Conservation (phyloP, 2,888 invertebrate species). For the Heteromyza rotundicornis region DNA sequence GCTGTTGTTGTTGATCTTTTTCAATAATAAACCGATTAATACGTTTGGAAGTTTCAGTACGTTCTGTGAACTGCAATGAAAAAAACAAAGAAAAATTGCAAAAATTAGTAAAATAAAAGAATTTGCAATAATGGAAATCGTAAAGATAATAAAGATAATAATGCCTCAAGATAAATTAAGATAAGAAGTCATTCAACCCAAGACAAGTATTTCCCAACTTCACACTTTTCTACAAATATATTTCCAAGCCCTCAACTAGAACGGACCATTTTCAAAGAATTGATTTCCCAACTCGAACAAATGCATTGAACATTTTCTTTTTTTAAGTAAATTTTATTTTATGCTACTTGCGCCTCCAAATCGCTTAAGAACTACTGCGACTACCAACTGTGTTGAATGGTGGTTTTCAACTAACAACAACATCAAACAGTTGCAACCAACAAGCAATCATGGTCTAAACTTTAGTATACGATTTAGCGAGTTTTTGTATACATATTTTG, state of each 20-base stretch:
- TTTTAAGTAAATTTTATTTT: no score
- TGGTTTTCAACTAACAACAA: neutral
- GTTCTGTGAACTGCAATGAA: neutral
- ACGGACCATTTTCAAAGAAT: no score
- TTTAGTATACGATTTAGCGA: no score
- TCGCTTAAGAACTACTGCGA: neutral
- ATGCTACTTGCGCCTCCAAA: no score
- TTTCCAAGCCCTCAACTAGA: no score
- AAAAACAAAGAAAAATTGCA: neutral
- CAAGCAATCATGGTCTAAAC: neutral
- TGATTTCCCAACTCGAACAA: no score
- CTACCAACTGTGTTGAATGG: neutral
- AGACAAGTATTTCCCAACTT: no score
- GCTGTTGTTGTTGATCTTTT: conserved; percentile 21
- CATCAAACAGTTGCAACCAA: neutral
- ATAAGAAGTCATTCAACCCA: no score
- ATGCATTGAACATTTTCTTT: no score
- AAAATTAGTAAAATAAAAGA: neutral
- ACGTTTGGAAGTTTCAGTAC: neutral
- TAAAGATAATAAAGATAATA: neutral
- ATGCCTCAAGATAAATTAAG: no score
- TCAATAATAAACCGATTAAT: neutral
- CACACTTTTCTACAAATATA: no score
- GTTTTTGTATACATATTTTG: no score
- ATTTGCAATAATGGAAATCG: neutral